These are phyloP conservation scores for Gymnocypris eckloni DNA, from an alignment of 2,797 vertebrate genomes.

Conservation along the genomic window DNA sequence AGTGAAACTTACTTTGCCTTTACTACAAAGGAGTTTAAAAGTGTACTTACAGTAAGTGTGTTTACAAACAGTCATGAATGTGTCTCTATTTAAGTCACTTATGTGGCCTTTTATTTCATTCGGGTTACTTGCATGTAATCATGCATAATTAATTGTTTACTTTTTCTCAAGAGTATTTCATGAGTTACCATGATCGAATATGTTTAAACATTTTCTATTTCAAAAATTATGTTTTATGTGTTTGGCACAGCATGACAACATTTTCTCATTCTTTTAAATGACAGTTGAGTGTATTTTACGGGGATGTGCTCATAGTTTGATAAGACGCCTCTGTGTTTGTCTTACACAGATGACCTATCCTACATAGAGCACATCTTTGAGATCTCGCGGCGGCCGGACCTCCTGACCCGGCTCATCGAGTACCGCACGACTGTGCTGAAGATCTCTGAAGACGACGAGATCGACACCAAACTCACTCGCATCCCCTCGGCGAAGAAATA, in stretches of 20 bases:
- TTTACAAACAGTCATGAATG: no score
- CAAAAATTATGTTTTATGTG: neutral
- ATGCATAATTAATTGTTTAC: no score
- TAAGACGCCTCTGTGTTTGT: neutral
- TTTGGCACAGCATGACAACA: neutral
- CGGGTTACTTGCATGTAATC: no score
- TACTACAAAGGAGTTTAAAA: no score
- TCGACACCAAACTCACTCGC: constrained; percentile 94
- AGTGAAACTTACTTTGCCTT: no score
- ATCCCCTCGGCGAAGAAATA: constrained; percentile 98
- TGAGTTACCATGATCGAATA: neutral
- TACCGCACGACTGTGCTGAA: constrained; percentile 95
- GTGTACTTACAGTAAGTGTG: no score
- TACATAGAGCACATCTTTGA: constrained; percentile 98
- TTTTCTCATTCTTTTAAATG: neutral
- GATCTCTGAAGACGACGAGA: constrained; percentile 94
- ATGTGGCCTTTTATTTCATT: no score
- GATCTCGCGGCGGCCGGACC: constrained; percentile 92
- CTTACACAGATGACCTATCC: constrained; percentile 85
- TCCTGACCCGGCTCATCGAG: constrained; percentile 91
- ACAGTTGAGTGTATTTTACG: neutral
- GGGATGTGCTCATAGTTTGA: neutral
- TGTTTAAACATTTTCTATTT: neutral
- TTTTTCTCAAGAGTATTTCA: neutral
- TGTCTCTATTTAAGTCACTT: no score